Conservation (phyloP, 2,888 invertebrate genomes). For the Sarcophaga rosellei region DNA sequence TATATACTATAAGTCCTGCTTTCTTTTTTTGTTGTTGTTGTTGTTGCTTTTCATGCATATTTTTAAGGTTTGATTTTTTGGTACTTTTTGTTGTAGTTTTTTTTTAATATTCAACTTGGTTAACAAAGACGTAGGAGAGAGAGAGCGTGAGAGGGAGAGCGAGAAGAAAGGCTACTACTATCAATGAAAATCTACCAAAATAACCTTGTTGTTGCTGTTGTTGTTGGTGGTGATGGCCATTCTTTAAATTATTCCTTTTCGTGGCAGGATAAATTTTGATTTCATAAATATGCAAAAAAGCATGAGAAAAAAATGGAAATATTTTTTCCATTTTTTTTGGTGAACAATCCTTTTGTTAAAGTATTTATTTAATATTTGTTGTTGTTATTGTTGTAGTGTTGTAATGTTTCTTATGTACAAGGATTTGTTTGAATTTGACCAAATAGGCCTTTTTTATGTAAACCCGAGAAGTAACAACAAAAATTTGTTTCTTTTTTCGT, state of each 20-base stretch:
- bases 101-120: constrained; percentile 62
- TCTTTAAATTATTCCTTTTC: constrained; percentile 29
- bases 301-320: not conserved
- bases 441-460: constrained; percentile 50
- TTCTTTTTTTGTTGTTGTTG: not conserved
- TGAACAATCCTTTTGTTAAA: not conserved
- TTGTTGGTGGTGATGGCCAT: constrained; percentile 35
- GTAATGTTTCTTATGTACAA: constrained; percentile 16
- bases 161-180: constrained; percentile 14
- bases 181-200: constrained; percentile 54
- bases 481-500: constrained; percentile 50
- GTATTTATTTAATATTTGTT: not conserved
- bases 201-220: not conserved
- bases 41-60: constrained; percentile 23
- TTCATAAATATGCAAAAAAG: constrained; percentile 64
- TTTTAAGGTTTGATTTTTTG: constrained; percentile 23
- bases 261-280: constrained; percentile 57
- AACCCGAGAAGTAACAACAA: not conserved
- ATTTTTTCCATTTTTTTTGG: constrained; percentile 1
- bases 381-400: not conserved
- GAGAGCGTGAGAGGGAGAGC: too few species aligned
- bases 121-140: constrained; percentile 43
- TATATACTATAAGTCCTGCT: constrained; percentile 17
- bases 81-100: constrained; percentile 18
- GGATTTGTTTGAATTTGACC: constrained; percentile 62